phyloP scores from a whole-genome alignment of 2,797 vertebrate species.

The Corythornis leucogaster region DNA sequence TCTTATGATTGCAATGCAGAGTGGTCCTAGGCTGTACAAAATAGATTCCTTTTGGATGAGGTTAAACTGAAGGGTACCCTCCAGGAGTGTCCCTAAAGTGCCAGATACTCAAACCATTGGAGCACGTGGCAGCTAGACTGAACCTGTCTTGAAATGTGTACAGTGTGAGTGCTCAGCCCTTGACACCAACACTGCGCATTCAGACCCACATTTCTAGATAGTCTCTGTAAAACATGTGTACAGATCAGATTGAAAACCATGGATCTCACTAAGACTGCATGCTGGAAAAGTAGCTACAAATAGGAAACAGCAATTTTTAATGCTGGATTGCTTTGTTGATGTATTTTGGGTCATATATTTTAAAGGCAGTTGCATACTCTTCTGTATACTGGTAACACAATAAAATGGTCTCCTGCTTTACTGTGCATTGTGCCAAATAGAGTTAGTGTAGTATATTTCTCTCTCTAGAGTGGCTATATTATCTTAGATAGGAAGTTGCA shows the following conservation, averaged over 20 bases:
- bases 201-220: neutral
- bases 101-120: neutral
- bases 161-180: rapidly evolving
- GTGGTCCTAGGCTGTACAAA: neutral
- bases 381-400: neutral
- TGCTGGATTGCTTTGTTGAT: constrained; percentile 16
- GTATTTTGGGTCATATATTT: constrained; percentile 40
- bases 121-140: neutral
- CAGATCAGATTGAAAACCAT: neutral
- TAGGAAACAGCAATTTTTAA: neutral
- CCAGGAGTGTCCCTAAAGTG: neutral
- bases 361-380: constrained; percentile 2
- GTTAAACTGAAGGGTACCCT: neutral
- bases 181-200: neutral
- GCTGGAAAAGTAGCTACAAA: constrained; percentile 5
- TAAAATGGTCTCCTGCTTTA: constrained; percentile 50
- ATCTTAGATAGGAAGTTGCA: constrained; percentile 54
- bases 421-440: constrained; percentile 5
- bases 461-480: constrained; percentile 33
- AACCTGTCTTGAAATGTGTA: neutral
- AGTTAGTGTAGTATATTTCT: constrained; percentile 27
- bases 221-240: neutral
- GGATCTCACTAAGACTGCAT: neutral
- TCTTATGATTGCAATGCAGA: neutral
- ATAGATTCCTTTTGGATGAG: neutral